phyloP scores from a whole-genome alignment of 2,888 invertebrate genomes.

The Pherbina coryleti region DNA sequence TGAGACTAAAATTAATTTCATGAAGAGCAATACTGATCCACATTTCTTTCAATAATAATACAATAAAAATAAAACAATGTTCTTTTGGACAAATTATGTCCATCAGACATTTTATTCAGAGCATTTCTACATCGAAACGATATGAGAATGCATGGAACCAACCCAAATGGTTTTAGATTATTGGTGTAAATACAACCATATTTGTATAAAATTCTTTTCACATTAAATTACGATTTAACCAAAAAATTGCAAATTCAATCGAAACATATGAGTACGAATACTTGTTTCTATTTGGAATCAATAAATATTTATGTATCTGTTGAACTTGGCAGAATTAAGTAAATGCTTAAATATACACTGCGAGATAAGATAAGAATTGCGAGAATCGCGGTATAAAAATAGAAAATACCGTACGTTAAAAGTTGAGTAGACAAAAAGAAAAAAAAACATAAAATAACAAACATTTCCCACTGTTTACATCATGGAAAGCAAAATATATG shows the following conservation, averaged over 20 bases:
- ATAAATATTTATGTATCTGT: not conserved
- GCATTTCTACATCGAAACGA: not conserved
- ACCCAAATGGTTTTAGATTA: too few species aligned
- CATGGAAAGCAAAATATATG: not conserved
- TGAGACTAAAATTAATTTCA: too few species aligned
- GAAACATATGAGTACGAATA: too few species aligned
- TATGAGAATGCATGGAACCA: too few species aligned
- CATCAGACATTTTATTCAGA: too few species aligned
- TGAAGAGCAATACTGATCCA: too few species aligned
- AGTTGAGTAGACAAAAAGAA: not conserved
- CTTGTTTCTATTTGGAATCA: conserved; percentile 1
- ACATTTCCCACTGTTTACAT: not conserved
- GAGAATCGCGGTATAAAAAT: not conserved
- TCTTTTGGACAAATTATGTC: too few species aligned
- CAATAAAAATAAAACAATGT: not conserved
- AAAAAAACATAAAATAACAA: not conserved
- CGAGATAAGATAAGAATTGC: not conserved
- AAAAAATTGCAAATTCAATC: not conserved
- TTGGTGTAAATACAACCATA: too few species aligned
- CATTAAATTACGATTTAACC: not conserved
- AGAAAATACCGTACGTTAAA: not conserved
- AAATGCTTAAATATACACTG: not conserved
- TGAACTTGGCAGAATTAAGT: not conserved
- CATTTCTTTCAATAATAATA: not conserved
- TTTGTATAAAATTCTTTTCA: too few species aligned